phyloP scores from a whole-genome alignment of 2,113 vertebrate species.

The Peromyscus leucopus region DNA sequence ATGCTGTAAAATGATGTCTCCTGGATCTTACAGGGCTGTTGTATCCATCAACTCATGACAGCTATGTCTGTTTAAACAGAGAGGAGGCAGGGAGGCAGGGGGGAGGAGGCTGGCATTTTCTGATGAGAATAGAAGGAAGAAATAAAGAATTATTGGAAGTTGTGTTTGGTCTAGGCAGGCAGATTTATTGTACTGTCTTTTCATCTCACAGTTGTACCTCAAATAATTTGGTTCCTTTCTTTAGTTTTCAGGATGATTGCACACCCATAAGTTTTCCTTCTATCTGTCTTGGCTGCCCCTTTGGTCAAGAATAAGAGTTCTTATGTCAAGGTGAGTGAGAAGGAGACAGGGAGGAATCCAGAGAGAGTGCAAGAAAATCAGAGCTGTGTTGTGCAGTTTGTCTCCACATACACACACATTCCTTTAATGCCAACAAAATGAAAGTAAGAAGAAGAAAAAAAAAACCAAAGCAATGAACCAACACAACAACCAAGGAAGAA shows the following conservation, averaged over 20 bases:
- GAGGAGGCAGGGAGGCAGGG: not conserved
- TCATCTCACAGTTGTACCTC: not conserved
- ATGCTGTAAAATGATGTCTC: not conserved
- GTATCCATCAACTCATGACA: not conserved
- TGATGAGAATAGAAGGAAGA: not conserved
- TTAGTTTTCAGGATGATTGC: conserved; percentile 43
- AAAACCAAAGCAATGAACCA: not conserved
- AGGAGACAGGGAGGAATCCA: not conserved
- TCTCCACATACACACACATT: not conserved
- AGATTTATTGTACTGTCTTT: not conserved
- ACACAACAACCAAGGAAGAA: not conserved
- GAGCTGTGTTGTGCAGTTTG: not conserved
- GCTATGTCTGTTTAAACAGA: not conserved
- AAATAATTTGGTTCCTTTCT: not conserved
- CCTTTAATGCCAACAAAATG: not conserved
- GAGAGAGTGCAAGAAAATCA: not conserved
- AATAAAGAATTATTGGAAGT: not conserved
- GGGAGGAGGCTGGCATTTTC: not conserved
- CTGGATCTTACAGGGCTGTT: not conserved
- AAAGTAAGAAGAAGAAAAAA: not conserved
- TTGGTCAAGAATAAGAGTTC: not conserved
- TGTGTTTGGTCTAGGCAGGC: not conserved
- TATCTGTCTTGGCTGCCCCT: not conserved
- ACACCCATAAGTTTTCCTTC: conserved; percentile 40
- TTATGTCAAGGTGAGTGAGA: not conserved